phyloP scores from a whole-genome alignment of 2,888 invertebrate species.

The Teleiodes luculella region DNA sequence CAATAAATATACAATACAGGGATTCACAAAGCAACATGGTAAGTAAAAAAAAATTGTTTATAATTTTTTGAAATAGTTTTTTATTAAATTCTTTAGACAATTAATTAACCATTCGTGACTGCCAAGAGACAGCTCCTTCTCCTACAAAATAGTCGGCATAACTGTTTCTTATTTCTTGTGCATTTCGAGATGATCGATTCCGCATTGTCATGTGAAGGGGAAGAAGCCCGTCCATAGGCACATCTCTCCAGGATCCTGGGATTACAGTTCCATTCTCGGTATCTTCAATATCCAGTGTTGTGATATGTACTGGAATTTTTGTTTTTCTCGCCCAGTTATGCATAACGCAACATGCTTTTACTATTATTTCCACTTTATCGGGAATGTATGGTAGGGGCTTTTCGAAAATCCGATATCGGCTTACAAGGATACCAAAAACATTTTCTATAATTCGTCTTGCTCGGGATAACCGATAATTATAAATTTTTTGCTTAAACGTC shows the following conservation, averaged over 20 bases:
- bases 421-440: slow-evolving; percentile 18
- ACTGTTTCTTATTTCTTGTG: slow-evolving; percentile 13
- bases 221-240: slow-evolving; percentile 16
- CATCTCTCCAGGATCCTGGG: slow-evolving; percentile 22
- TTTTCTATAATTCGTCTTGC: slow-evolving; percentile 21
- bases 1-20: background rate
- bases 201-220: slow-evolving; percentile 12
- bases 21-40: background rate
- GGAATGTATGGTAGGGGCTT: slow-evolving; percentile 13
- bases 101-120: slow-evolving; percentile 17
- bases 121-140: slow-evolving; percentile 25
- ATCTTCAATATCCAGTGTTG: slow-evolving; percentile 21
- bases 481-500: slow-evolving; percentile 16
- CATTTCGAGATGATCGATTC: slow-evolving; percentile 15
- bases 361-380: slow-evolving; percentile 17
- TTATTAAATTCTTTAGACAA: too few relatives aligned
- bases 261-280: slow-evolving; percentile 10
- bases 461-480: slow-evolving; percentile 20
- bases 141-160: slow-evolving; percentile 23
- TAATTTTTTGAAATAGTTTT: too few relatives aligned
- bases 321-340: slow-evolving; percentile 28
- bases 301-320: slow-evolving; percentile 8
- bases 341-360: slow-evolving; percentile 22
- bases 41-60: too few relatives aligned
- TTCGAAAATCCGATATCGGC: slow-evolving; percentile 21